A percentile compares a stretch with the other conserved stretches of the same genome.
phyloP scores from a whole-genome alignment of 2,888 invertebrate species.

The Oscheius sp. region DNA sequence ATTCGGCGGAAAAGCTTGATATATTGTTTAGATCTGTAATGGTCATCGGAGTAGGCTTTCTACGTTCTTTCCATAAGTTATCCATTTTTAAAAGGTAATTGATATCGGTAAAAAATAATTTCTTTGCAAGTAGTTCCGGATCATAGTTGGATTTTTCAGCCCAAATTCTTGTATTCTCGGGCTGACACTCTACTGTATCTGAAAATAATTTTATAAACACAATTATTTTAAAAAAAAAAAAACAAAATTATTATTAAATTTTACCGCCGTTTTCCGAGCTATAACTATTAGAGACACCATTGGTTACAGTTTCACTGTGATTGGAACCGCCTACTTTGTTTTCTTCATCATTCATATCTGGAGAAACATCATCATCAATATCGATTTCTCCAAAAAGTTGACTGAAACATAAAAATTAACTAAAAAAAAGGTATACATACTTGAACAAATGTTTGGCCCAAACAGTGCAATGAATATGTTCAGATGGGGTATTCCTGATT shows the following conservation, averaged over 20 bases:
- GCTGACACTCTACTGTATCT: slow-evolving; percentile 14
- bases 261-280: neutral
- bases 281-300: neutral
- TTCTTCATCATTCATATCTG: slow-evolving; percentile 85
- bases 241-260: neutral
- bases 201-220: neutral
- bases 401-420: slow-evolving; percentile 73
- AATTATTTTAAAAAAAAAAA: neutral
- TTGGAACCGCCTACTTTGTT: slow-evolving; percentile 72
- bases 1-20: neutral
- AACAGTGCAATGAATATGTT: slow-evolving; percentile 98
- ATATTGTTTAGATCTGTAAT: slow-evolving; percentile 65
- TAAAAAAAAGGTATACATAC: too few species aligned
- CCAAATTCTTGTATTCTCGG: slow-evolving; percentile 84
- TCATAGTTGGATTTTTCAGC: slow-evolving; percentile 85
- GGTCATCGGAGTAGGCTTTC: slow-evolving; percentile 81
- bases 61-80: slow-evolving; percentile 89
- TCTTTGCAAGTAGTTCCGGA: slow-evolving; percentile 85
- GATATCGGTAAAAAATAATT: slow-evolving; percentile 93
- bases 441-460: slow-evolving; percentile 99
- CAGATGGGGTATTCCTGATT: slow-evolving; percentile 97
- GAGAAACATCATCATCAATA: slow-evolving; percentile 96
- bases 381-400: slow-evolving; percentile 96
- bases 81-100: slow-evolving; percentile 91
- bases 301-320: neutral